A percentile compares a stretch with the other conserved stretches of the same genome.
phyloP scores from a whole-genome alignment of 2,888 invertebrate species.

The Orchesellides sinensis region DNA sequence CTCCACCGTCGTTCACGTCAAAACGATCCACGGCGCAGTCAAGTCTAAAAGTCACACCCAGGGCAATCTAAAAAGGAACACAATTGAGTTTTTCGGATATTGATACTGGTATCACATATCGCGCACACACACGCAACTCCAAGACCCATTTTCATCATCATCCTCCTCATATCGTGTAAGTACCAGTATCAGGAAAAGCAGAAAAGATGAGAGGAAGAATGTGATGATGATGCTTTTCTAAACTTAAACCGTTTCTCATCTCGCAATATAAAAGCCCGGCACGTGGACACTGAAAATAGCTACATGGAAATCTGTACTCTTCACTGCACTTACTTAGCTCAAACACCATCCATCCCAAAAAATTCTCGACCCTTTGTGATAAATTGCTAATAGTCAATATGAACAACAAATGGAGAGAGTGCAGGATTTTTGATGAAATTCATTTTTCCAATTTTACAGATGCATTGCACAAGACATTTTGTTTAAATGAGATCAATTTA shows the following conservation, averaged over 20 bases:
- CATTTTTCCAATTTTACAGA: neutral
- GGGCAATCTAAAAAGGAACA: slow-evolving; percentile 2
- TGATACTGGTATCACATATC: slow-evolving; percentile 22
- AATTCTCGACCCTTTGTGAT: too few species aligned
- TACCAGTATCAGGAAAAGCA: slow-evolving; percentile 5
- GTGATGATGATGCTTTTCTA: slow-evolving; percentile 5
- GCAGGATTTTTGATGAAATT: neutral
- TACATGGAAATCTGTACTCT: slow-evolving; percentile 17
- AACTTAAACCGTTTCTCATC: neutral
- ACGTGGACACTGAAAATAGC: slow-evolving; percentile 37
- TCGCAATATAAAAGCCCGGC: slow-evolving; percentile 27
- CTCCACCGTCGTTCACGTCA: slow-evolving; percentile 24
- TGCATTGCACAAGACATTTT: too few species aligned
- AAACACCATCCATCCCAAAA: too few species aligned
- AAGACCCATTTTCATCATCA: slow-evolving; percentile 32
- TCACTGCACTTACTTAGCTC: slow-evolving; percentile 13
- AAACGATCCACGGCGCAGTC: slow-evolving; percentile 5
- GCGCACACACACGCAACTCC: slow-evolving; percentile 11
- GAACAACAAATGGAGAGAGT: too few species aligned
- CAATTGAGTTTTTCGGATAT: neutral
- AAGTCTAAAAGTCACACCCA: slow-evolving; percentile 43
- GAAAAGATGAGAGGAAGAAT: slow-evolving; percentile 10
- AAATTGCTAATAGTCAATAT: too few species aligned
- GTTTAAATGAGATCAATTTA: too few species aligned
- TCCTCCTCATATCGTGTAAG: neutral